Percentiles rank a stretch among this genome's conserved stretches.
These are phyloP conservation scores for Petrocephalus sullivani DNA, from an alignment of 2,797 vertebrate genomes.

Conservation along the genomic window DNA sequence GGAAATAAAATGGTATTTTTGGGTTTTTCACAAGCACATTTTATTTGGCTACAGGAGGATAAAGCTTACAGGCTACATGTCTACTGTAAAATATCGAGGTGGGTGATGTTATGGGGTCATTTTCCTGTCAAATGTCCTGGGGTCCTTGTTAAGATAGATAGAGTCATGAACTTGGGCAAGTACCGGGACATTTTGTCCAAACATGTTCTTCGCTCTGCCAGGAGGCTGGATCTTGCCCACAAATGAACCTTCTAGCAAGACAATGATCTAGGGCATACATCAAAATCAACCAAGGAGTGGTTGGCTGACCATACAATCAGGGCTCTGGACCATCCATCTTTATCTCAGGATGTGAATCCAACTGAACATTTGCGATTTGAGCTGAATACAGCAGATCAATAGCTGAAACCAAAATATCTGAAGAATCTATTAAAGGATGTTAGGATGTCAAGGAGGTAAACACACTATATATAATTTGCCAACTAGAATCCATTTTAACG, in stretches of 20 bases:
- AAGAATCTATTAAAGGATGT: background rate
- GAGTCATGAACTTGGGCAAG: slow-evolving; percentile 1
- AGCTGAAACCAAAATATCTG: background rate
- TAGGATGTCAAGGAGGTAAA: background rate
- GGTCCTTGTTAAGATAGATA: slow-evolving; percentile 12
- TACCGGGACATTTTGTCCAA: background rate
- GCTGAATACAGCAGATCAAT: background rate
- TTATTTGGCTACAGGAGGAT: background rate
- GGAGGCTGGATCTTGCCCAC: slow-evolving; percentile 8
- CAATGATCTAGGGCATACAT: background rate
- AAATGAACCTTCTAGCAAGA: slow-evolving; percentile 7
- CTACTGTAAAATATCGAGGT: background rate
- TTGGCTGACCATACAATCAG: slow-evolving; percentile 8
- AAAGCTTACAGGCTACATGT: background rate
- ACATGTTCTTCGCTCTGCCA: background rate
- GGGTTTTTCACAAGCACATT: background rate
- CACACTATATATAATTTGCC: background rate
- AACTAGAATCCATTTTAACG: background rate
- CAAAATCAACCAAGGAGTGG: background rate
- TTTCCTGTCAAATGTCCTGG: background rate
- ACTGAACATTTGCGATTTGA: background rate
- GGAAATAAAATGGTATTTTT: background rate
- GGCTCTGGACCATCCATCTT: background rate
- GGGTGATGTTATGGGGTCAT: background rate
- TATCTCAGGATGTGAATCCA: background rate